These are phyloP conservation scores for Drosophila tripunctata DNA, from an alignment of 2,888 invertebrate species.

Conservation along the genomic window DNA sequence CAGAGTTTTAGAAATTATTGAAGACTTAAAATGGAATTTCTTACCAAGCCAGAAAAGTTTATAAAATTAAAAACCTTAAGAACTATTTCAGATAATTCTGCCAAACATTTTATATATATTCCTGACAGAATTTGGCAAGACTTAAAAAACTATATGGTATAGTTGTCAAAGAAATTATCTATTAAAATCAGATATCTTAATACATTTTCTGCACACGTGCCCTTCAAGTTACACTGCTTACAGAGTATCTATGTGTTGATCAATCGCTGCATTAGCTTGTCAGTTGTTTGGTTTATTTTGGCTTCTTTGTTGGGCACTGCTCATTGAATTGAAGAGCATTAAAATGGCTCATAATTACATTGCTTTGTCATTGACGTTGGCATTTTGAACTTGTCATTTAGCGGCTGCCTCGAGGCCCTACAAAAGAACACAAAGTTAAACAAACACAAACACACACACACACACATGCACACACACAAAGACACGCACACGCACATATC, in stretches of 20 bases:
- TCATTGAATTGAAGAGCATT: constrained; percentile 70
- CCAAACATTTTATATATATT: too few relatives aligned
- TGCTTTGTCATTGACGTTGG: constrained; percentile 50
- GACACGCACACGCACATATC: constrained; percentile 14
- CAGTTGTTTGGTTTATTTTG: constrained; percentile 20
- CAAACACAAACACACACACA: constrained; percentile 22
- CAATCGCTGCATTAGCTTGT: not conserved
- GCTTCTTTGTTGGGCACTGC: constrained; percentile 24
- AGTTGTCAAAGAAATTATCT: too few relatives aligned
- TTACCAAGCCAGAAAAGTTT: too few relatives aligned
- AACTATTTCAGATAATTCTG: too few relatives aligned
- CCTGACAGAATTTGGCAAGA: too few relatives aligned
- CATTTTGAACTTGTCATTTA: constrained; percentile 73
- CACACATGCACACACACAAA: constrained; percentile 7
- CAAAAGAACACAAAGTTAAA: constrained; percentile 51
- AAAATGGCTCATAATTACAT: constrained; percentile 73
- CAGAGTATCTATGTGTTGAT: not conserved
- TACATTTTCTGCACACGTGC: too few relatives aligned
- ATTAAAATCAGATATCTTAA: too few relatives aligned
- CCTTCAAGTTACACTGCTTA: not conserved
- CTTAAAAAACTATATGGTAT: too few relatives aligned
- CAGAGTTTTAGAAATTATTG: too few relatives aligned
- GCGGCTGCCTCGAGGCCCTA: constrained; percentile 60
- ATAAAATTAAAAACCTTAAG: too few relatives aligned
- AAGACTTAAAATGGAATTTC: too few relatives aligned